Evolutionary conservation across 2,113 vertebrate genomes (phyloP).

Genomic region (Dasyurus viverrinus): DNA sequence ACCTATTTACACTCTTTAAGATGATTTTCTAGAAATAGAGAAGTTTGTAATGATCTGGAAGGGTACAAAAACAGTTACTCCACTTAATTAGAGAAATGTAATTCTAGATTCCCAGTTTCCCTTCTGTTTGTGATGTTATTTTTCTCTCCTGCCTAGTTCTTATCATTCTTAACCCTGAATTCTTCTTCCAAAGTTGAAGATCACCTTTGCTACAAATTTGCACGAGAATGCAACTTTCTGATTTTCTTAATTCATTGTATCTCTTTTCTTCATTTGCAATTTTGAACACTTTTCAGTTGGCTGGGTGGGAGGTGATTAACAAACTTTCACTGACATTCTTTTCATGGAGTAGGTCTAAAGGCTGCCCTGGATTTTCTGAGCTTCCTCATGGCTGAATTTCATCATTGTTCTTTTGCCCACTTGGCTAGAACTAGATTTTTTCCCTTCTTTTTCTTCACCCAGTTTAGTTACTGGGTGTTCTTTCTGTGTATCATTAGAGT

Average conservation of each 20-base stretch:
- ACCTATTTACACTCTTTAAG: not conserved
- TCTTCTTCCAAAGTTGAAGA: not conserved
- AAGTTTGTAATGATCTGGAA: not conserved
- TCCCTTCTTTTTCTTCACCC: not conserved
- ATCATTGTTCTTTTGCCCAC: not conserved
- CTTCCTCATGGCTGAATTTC: not conserved
- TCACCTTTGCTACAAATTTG: not conserved
- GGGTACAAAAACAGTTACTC: not conserved
- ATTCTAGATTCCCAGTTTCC: not conserved
- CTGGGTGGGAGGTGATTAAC: not conserved
- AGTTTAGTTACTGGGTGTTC: not conserved
- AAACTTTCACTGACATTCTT: not conserved
- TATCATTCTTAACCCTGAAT: conserved; percentile 8
- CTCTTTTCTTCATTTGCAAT: not conserved
- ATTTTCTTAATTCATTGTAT: not conserved
- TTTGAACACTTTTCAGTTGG: not conserved
- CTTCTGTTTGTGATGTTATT: not conserved
- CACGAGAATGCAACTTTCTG: not conserved
- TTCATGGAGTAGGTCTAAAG: not conserved
- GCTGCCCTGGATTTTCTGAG: not conserved
- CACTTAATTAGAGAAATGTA: not conserved
- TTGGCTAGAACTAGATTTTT: not conserved
- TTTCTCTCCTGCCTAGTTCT: not conserved
- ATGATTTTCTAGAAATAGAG: not conserved
- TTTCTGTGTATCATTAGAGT: not conserved